These are phyloP conservation scores for Falco peregrinus DNA, from an alignment of 2,797 vertebrate genomes.

Conservation along the genomic window DNA sequence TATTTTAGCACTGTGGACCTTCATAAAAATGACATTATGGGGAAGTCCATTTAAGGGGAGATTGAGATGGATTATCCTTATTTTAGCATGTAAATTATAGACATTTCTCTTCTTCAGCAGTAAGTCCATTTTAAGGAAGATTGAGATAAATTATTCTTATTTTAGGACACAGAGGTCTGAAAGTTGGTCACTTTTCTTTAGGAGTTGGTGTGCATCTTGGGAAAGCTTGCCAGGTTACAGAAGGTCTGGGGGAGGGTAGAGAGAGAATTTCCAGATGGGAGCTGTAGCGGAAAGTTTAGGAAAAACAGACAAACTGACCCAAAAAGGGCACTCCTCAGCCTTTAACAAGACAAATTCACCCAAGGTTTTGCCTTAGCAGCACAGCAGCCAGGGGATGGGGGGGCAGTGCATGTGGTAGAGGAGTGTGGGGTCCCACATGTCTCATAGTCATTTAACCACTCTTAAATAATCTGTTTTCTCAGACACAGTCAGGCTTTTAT, in stretches of 20 bases:
- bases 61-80: conserved; percentile 51
- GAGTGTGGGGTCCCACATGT: not conserved
- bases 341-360: conserved; percentile 13
- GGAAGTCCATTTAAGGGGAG: conserved; percentile 22
- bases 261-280: conserved; percentile 26
- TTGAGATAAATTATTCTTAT: conserved; percentile 41
- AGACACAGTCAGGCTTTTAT: not conserved
- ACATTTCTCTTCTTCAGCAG: conserved; percentile 48
- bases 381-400: not conserved
- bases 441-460: not conserved
- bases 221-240: conserved; percentile 24
- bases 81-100: conserved; percentile 56
- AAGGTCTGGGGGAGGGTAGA: not conserved
- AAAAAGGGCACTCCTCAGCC: not conserved
- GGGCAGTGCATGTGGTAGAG: not conserved
- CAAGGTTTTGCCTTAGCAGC: conserved; percentile 2
- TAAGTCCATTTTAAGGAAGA: conserved; percentile 42
- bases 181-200: not conserved
- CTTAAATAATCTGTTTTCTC: not conserved
- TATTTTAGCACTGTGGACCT: not conserved
- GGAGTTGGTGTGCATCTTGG: not conserved
- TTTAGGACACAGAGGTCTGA: not conserved
- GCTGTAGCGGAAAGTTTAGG: not conserved
- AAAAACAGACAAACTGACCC: conserved; percentile 39
- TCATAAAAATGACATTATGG: conserved; percentile 33